phyloP scores from a whole-genome alignment of 2,797 vertebrate genomes.

The Limosa lapponica region DNA sequence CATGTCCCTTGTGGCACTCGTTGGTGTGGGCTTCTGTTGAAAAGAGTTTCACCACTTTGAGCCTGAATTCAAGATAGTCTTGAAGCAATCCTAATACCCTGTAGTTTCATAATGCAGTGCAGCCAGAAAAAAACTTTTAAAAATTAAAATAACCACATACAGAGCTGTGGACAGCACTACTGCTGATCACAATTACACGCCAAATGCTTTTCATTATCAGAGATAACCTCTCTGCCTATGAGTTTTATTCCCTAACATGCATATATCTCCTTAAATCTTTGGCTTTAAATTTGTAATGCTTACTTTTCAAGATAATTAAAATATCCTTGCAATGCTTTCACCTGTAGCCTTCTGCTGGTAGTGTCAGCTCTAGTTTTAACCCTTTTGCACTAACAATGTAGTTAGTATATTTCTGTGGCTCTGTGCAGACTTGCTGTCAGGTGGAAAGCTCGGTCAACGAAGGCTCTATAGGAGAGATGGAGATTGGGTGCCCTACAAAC shows the following conservation, averaged over 20 bases:
- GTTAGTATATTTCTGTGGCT: neutral
- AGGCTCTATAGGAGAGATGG: neutral
- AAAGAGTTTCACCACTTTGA: neutral
- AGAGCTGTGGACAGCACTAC: neutral
- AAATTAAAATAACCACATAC: neutral
- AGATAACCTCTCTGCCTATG: neutral
- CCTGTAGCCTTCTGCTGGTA: neutral
- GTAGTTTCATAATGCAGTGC: neutral
- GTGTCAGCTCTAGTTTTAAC: neutral
- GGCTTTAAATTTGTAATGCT: neutral
- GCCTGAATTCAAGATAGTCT: neutral
- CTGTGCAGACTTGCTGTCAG: neutral
- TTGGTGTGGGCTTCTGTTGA: neutral
- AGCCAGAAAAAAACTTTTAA: neutral
- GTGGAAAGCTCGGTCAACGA: rapidly evolving
- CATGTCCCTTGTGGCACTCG: rapidly evolving
- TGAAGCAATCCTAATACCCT: neutral
- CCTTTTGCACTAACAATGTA: neutral
- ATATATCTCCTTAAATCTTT: neutral
- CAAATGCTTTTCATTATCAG: neutral
- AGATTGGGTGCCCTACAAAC: neutral
- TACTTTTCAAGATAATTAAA: neutral
- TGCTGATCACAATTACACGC: neutral
- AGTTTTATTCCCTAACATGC: neutral
- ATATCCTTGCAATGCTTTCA: neutral